Evolutionary conservation across 2,113 vertebrate genomes (phyloP).

Genomic region (Delphinapterus leucas): DNA sequence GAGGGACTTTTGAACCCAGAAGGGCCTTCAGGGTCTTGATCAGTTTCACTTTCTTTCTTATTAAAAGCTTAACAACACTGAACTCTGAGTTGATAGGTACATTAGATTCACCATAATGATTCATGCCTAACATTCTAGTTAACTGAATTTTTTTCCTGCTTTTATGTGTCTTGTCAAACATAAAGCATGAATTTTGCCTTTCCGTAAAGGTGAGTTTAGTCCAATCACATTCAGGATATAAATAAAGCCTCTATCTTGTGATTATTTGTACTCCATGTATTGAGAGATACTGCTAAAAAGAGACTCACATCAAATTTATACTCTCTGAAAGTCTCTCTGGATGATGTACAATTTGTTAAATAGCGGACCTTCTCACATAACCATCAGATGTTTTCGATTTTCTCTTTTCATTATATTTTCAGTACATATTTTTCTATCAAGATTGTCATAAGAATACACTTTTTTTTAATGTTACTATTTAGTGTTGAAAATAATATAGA

Average conservation of each 20-base stretch:
- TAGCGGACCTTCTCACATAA: not conserved
- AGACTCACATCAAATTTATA: not conserved
- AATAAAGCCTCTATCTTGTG: not conserved
- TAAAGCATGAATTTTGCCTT: not conserved
- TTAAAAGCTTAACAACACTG: not conserved
- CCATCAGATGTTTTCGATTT: not conserved
- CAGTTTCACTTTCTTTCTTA: not conserved
- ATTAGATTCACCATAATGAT: not conserved
- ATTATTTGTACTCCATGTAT: not conserved
- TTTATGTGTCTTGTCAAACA: not conserved
- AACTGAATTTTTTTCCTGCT: not conserved
- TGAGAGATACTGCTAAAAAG: not conserved
- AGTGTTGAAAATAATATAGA: not conserved
- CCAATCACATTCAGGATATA: not conserved
- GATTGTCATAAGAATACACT: not conserved
- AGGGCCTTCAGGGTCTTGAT: not conserved
- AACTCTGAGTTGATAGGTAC: not conserved
- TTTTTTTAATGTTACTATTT: not conserved
- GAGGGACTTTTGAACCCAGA: not conserved
- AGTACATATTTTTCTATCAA: not conserved
- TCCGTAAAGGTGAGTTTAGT: not conserved
- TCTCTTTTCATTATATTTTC: not conserved
- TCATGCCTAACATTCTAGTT: not conserved
- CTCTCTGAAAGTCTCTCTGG: not conserved
- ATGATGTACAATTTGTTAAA: not conserved